Conservation (phyloP, 2,888 invertebrate species). For the Agrochola lota region DNA sequence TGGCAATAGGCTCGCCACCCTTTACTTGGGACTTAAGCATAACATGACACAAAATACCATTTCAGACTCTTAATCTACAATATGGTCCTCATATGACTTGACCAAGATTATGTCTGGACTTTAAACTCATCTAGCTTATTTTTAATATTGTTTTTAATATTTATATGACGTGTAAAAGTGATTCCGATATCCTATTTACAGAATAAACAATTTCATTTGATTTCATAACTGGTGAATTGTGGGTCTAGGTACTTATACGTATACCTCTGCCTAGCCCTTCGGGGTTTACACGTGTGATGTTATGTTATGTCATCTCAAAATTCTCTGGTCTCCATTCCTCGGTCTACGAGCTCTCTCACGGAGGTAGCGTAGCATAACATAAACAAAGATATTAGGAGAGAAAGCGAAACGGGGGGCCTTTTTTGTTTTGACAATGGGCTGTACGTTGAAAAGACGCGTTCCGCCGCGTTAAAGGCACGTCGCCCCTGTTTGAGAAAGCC, state of each 20-base stretch:
- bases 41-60: too few species aligned
- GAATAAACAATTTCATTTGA: too few species aligned
- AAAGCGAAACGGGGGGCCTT: constrained; percentile 57
- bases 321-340: neutral
- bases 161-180: too few species aligned
- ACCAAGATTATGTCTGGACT: too few species aligned
- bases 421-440: constrained; percentile 53
- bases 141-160: too few species aligned
- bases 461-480: constrained; percentile 18
- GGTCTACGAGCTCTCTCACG: neutral
- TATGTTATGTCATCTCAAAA: neutral
- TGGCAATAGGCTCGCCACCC: neutral
- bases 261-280: neutral
- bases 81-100: too few species aligned
- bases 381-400: constrained; percentile 55
- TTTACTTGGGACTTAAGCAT: neutral
- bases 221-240: neutral
- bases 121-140: too few species aligned
- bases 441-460: constrained; percentile 53
- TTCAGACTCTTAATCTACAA: too few species aligned
- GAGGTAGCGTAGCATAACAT: constrained; percentile 10
- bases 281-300: neutral
- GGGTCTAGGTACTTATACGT: neutral
- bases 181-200: too few species aligned
- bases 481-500: too few species aligned